Conservation (phyloP, 2,797 vertebrate species). For the Chelon labrosus region DNA sequence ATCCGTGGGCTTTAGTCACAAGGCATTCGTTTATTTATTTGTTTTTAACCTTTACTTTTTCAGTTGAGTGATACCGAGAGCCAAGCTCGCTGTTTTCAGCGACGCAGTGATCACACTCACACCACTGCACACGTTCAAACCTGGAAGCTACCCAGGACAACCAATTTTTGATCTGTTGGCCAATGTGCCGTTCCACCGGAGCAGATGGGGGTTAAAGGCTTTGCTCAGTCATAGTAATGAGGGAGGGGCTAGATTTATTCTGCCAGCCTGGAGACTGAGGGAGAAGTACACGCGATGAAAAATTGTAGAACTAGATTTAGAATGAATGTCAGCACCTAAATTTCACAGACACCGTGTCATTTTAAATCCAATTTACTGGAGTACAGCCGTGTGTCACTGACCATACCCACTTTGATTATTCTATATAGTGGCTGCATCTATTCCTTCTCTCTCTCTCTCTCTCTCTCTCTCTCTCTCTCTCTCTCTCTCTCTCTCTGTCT, state of each 20-base stretch:
- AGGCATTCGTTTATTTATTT: slow-evolving; percentile 23
- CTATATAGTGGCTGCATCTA: not conserved
- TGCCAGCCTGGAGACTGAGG: not conserved
- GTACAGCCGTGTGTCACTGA: slow-evolving; percentile 2
- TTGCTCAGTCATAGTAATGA: slow-evolving; percentile 13
- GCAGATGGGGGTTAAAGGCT: not conserved
- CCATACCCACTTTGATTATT: not conserved
- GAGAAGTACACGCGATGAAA: not conserved
- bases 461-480: too few relatives aligned
- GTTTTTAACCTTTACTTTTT: slow-evolving; percentile 28
- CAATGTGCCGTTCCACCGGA: not conserved
- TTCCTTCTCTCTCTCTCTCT: too few relatives aligned
- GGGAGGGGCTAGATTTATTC: not conserved
- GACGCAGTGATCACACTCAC: slow-evolving; percentile 5
- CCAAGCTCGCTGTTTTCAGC: slow-evolving; percentile 17
- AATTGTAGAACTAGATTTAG: slow-evolving; percentile 10
- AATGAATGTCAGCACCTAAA: slow-evolving; percentile 1
- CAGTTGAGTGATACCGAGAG: slow-evolving; percentile 8
- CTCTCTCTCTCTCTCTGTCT: too few relatives aligned
- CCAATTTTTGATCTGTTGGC: slow-evolving; percentile 16
- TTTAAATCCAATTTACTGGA: not conserved
- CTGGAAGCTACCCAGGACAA: slow-evolving; percentile 19
- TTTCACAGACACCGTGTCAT: not conserved
- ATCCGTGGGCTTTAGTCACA: slow-evolving; percentile 19
- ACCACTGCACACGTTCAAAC: slow-evolving; percentile 9